Conservation (phyloP, 1,140 invertebrate species). For the Macrocentrus cingulum region DNA sequence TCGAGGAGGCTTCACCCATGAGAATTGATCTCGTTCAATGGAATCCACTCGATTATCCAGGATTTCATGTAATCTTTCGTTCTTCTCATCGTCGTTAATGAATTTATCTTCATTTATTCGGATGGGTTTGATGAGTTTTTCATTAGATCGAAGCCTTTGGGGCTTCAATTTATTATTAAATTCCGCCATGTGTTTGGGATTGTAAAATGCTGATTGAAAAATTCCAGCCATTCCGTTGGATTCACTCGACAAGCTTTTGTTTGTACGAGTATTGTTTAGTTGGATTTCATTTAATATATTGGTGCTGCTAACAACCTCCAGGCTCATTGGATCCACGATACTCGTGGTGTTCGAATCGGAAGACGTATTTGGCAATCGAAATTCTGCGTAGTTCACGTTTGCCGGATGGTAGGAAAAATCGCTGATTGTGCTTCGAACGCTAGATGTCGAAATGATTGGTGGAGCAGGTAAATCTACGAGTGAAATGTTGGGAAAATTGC, state of each 20-base stretch:
- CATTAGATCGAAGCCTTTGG: background rate
- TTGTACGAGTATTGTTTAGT: background rate
- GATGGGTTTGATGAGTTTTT: conserved; percentile 5
- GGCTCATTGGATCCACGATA: background rate
- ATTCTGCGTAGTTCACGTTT: background rate
- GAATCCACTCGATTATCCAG: conserved; percentile 15
- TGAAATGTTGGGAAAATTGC: conserved; percentile 44
- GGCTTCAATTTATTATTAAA: background rate
- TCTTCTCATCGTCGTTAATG: conserved; percentile 1
- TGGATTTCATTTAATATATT: background rate
- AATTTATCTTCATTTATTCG: conserved; percentile 9
- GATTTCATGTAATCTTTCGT: conserved; percentile 11
- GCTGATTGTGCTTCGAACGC: conserved; percentile 3
- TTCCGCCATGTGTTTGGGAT: background rate
- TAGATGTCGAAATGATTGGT: conserved; percentile 24
- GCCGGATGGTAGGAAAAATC: background rate
- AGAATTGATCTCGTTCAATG: no score
- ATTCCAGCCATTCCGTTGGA: background rate
- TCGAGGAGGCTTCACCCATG: no score
- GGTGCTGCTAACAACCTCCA: background rate
- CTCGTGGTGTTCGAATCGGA: background rate
- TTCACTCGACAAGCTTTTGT: background rate
- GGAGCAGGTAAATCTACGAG: conserved; percentile 51
- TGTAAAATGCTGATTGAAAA: background rate
- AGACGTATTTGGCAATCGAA: conserved; percentile 15